phyloP scores from a whole-genome alignment of 2,888 invertebrate genomes.

The Ctenicera cuprea region DNA sequence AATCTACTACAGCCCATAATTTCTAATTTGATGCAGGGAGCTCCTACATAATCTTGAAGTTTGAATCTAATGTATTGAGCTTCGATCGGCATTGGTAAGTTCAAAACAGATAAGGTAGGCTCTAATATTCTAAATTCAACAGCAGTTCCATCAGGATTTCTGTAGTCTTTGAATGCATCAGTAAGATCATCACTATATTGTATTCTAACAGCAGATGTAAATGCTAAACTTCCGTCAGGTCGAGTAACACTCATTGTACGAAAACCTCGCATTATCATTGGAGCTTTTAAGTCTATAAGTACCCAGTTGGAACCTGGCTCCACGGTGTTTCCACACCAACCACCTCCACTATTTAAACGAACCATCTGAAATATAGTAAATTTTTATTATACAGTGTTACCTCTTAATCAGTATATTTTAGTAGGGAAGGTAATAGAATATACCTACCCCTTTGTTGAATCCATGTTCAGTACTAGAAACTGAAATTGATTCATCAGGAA shows the following conservation, averaged over 20 bases:
- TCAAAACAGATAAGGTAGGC: conserved; percentile 92
- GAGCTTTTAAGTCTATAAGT: conserved; percentile 89
- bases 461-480: conserved; percentile 90
- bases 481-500: conserved; percentile 91
- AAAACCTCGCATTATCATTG: conserved; percentile 92
- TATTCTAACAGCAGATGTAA: conserved; percentile 91
- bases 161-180: conserved; percentile 92
- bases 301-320: conserved; percentile 94
- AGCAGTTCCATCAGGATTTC: conserved; percentile 94
- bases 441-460: conserved; percentile 85
- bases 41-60: conserved; percentile 88
- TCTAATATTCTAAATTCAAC: conserved; percentile 94
- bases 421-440: not conserved
- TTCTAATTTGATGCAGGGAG: conserved; percentile 92
- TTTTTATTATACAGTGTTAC: not conserved
- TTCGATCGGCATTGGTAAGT: conserved; percentile 93
- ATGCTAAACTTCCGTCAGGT: conserved; percentile 88
- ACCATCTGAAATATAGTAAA: conserved; percentile 78
- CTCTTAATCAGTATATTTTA: not conserved
- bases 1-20: conserved; percentile 94
- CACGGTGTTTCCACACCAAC: conserved; percentile 92
- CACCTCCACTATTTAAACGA: conserved; percentile 87
- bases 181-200: conserved; percentile 93
- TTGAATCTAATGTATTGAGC: conserved; percentile 91
- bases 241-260: conserved; percentile 92